phyloP scores from a whole-genome alignment of 2,113 vertebrate species.

The Pituophis catenifer region DNA sequence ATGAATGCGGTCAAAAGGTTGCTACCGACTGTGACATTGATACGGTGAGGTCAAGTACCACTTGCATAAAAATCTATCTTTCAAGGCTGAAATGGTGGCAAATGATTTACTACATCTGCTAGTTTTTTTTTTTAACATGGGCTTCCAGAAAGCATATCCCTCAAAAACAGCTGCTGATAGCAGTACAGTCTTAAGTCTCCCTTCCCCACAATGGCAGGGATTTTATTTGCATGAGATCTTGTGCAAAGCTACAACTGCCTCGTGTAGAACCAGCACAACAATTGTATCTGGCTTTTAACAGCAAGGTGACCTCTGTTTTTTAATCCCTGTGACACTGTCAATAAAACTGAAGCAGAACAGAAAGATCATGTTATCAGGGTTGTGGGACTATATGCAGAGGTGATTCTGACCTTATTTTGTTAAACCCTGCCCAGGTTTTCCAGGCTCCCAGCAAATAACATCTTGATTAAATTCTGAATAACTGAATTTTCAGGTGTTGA shows the following conservation, averaged over 20 bases:
- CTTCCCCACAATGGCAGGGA: background rate
- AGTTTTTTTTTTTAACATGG: background rate
- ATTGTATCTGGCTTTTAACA: conserved; percentile 1
- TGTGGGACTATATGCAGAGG: conserved; percentile 11
- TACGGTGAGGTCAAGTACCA: background rate
- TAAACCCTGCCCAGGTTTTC: background rate
- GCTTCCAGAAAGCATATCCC: background rate
- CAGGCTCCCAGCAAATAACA: background rate
- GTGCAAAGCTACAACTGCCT: conserved; percentile 9
- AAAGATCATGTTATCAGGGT: conserved; percentile 29
- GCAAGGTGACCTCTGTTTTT: background rate
- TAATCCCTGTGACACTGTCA: conserved; percentile 17
- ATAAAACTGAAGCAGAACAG: conserved; percentile 3
- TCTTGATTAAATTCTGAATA: conserved; percentile 5
- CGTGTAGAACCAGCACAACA: conserved; percentile 13
- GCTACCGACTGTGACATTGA: background rate
- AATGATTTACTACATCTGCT: background rate
- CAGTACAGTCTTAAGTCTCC: background rate
- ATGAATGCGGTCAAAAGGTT: background rate
- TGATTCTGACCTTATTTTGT: conserved; percentile 46
- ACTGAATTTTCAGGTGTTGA: background rate
- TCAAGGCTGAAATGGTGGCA: background rate
- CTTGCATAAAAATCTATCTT: background rate
- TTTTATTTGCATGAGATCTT: conserved; percentile 21
- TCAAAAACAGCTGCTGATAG: background rate